Base-by-base conservation (phyloP, 2,797 vertebrate genomes). In the Sphaeramia orbicularis region DNA sequence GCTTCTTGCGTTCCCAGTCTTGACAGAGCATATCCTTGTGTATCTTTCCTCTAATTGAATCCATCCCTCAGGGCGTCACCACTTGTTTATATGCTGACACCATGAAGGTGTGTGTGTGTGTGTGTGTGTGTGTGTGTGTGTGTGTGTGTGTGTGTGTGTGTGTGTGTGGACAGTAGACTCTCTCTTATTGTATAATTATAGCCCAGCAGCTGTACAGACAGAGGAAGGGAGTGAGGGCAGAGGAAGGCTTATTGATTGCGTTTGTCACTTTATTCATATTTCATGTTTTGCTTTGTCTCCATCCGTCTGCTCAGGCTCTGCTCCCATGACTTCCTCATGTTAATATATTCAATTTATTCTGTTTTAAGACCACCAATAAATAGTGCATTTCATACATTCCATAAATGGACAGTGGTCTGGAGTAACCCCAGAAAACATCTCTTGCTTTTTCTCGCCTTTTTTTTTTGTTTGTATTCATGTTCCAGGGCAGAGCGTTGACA, bases 151-250 rank as follows among this genome's bases (percentile, higher is more conserved):
- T n/a, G n/a, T n/a, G n/a, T n/a, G n/a, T n/a, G n/a, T n/a, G n/a
- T n/a, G n/a, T n/a, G n/a, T n/a, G n/a, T n/a, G n/a, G n/a, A n/a
- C n/a, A n/a, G n/a, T n/a, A n/a, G n/a, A n/a, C n/a, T n/a, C n/a
- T n/a, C n/a, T n/a, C 60, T 49, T 75, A 76, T 68, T 78, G 76
- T 89, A 86, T 91, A 90, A 92, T 91, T 88, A 90, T 81, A 84
- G 70, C 75, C 52, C 71, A 57, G 53, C 71, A 86, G 80, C 82
- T 82, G 74, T 52, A 69, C 64, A 81, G 71, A 57, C 14, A 43
- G 68, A 84, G 72, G 74, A 83, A 75, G 76, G 59, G 78, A 77
- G 49, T 0, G 12, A 63, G 52, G 35, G 74, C 71, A 58, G 51
- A 79, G 65, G 75, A 78, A 81, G 79, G 80, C 41, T 65, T 87